Evolutionary conservation across 2,113 vertebrate species (phyloP), one percentile per base, ranked within the genome.

Genomic region (Eubucco bourcierii): DNA sequence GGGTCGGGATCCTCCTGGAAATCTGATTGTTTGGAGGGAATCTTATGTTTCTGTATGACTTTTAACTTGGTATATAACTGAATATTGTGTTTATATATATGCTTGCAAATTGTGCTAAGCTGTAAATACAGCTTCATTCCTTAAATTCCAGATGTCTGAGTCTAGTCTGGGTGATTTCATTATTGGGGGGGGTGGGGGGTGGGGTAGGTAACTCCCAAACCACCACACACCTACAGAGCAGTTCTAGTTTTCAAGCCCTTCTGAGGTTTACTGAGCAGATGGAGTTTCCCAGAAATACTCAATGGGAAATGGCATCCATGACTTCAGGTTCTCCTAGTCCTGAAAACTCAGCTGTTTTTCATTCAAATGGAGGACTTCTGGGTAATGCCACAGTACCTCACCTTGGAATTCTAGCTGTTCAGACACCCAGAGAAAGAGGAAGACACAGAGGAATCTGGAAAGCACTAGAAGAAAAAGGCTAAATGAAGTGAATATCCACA

Each of bases 201-300:
- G n/a, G 37, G 37, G 37, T 37, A 37, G 37, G 37, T 37, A 37
- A 37, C 37, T 37, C 37, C 37, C 37, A 37, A 37, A 37, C 37
- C 37, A 37, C 10, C 41, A 41, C 79, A 95, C 28, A 61, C 19
- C 27, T 80, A 46, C 59, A 95, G n/a, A 72, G 11, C 44, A 66
- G 39, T 55, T 61, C 41, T 77, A 80, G 28, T 78, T 78, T 84
- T 67, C 46, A 85, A 73, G 44, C 18, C 9, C 11, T 75, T 88
- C 1, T 10, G 66, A 80, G 53, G 17, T 52, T 92, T 84, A 86
- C 46, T 4, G 6, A 50, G 85, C 47, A 66, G 7, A 18, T 34
- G 47, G 56, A 6, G 2, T 74, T 90, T 93, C 83, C 70, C 86
- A 95, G 91, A 95, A 88, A 68, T 71, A 83, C 80, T n/a, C 11